Percentiles rank a stretch among this genome's conserved stretches.
These are phyloP conservation scores for Ruditapes philippinarum DNA, from an alignment of 1,140 invertebrate genomes.

Conservation along the genomic window DNA sequence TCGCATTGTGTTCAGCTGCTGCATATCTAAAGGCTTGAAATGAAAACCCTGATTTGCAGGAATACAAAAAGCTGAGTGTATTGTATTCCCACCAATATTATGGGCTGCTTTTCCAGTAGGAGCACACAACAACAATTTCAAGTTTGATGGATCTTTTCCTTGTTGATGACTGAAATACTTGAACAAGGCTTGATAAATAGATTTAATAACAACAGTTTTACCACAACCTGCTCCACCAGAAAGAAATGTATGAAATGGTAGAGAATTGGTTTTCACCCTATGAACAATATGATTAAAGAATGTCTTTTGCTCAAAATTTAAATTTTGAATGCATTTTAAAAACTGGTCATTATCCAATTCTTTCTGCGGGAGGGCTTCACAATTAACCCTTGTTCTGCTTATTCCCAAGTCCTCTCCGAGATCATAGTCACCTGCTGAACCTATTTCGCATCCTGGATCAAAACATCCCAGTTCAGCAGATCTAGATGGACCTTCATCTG, in stretches of 20 bases:
- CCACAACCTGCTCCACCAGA: constrained; percentile 25
- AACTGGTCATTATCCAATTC: constrained; percentile 54
- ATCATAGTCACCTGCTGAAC: constrained; percentile 23
- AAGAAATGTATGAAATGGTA: constrained; percentile 20
- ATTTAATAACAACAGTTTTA: background rate
- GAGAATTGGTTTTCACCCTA: background rate
- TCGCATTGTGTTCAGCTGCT: constrained; percentile 60
- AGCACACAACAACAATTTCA: constrained; percentile 59
- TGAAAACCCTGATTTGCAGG: constrained; percentile 63
- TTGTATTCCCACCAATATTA: constrained; percentile 65
- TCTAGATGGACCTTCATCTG: background rate
- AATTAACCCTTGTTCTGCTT: background rate
- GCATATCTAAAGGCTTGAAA: constrained; percentile 67
- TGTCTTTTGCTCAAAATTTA: constrained; percentile 56
- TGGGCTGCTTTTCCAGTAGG: constrained; percentile 74
- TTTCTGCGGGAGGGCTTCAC: background rate
- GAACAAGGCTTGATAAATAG: constrained; percentile 19
- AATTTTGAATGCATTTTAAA: constrained; percentile 12
- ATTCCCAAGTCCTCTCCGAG: constrained; percentile 62
- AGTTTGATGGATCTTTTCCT: background rate
- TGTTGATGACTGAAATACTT: too few species aligned
- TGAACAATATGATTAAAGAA: constrained; percentile 48
- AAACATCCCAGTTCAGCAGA: constrained; percentile 46
- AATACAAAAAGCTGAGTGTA: constrained; percentile 68
- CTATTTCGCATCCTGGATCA: constrained; percentile 24